phyloP scores from a whole-genome alignment of 2,113 vertebrate species.

The Propithecus coquereli region DNA sequence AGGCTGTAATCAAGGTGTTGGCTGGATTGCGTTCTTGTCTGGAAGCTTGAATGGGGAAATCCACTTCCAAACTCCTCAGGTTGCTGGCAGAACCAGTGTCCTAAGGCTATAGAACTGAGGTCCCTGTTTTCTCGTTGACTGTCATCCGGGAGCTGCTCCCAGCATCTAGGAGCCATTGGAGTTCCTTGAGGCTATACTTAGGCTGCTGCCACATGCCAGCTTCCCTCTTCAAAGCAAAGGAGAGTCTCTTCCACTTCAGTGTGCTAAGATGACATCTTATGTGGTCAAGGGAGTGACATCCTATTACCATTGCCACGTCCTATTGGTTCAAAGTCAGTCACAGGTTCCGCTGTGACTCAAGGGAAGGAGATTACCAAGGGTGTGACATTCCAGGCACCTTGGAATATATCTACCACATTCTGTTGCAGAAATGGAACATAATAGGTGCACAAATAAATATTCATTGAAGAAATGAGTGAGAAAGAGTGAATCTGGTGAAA shows the following conservation, averaged over 20 bases:
- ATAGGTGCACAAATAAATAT: background rate
- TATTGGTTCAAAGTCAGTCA: background rate
- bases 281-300: background rate
- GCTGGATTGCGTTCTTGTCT: background rate
- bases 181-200: too few relatives aligned
- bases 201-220: rapidly evolving
- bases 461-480: background rate
- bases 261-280: background rate
- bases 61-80: background rate
- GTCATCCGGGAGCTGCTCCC: background rate
- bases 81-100: background rate
- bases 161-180: background rate
- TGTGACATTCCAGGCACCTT: background rate
- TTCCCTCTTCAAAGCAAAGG: background rate
- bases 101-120: background rate
- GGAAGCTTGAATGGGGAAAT: background rate
- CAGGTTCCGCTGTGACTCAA: background rate
- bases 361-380: too few relatives aligned
- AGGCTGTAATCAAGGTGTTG: background rate
- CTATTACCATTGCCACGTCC: background rate
- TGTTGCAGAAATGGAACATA: background rate
- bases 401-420: rapidly evolving
- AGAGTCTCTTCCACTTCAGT: background rate
- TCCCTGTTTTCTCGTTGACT: background rate
- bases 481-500: background rate